Evolutionary conservation across 2,113 vertebrate species (phyloP).

Genomic region (Diphyllodes magnificus): DNA sequence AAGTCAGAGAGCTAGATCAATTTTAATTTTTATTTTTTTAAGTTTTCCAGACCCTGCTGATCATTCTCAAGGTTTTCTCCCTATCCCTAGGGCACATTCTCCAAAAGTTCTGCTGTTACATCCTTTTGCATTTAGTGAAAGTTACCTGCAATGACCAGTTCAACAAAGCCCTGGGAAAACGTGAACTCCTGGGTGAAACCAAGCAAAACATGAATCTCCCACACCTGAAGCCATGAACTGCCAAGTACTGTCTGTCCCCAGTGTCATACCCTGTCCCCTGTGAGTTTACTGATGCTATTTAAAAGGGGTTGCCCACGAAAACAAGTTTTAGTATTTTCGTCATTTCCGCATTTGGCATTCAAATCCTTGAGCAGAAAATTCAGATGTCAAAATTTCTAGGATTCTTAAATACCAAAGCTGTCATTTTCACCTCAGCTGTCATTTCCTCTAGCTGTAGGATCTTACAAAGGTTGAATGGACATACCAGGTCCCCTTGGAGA

Average conservation of each 20-base stretch:
- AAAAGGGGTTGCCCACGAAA: neutral
- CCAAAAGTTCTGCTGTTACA: neutral
- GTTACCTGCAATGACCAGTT: neutral
- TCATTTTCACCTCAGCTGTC: neutral
- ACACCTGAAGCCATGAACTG: neutral
- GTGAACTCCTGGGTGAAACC: neutral
- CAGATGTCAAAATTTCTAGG: neutral
- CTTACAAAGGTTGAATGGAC: neutral
- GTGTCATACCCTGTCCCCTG: neutral
- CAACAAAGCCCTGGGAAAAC: neutral
- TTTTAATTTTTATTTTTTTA: neutral
- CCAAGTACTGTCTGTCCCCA: neutral
- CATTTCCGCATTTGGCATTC: neutral
- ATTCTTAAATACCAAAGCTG: neutral
- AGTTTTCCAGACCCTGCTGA: neutral
- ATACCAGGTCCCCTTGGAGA: neutral
- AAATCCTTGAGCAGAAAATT: neutral
- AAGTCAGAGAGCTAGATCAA: neutral
- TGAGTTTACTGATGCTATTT: neutral
- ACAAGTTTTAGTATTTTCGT: neutral
- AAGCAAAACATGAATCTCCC: neutral
- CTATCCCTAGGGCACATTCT: neutral
- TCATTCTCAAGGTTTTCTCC: neutral
- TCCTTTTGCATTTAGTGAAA: neutral
- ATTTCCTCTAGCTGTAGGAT: neutral